Conservation (phyloP, 1,140 invertebrate genomes). For the Bacillus rossius region DNA sequence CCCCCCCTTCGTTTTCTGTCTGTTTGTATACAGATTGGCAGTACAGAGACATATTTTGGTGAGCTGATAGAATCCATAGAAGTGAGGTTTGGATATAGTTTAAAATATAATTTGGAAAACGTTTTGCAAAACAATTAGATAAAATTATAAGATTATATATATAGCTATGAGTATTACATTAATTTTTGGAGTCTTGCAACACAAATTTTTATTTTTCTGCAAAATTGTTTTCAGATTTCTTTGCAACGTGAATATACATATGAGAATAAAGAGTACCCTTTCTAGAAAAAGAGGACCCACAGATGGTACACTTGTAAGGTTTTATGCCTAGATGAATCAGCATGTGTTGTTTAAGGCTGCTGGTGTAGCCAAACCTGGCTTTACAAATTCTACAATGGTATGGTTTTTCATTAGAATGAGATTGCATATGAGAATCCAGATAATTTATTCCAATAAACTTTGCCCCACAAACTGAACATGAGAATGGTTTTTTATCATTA, state of each 20-base stretch:
- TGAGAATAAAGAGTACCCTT: neutral
- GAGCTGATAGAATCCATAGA: too few species aligned
- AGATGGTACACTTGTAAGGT: neutral
- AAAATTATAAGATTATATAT: too few species aligned
- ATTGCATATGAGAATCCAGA: neutral
- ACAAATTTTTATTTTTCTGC: too few species aligned
- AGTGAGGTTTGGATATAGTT: too few species aligned
- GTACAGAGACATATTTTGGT: too few species aligned
- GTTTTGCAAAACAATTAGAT: too few species aligned
- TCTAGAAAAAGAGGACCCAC: neutral
- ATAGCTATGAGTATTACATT: too few species aligned
- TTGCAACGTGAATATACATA: neutral
- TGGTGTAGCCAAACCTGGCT: neutral
- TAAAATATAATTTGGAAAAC: too few species aligned
- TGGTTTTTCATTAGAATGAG: neutral
- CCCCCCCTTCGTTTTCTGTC: too few species aligned
- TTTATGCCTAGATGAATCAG: slow-evolving; percentile 1
- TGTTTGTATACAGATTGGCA: too few species aligned
- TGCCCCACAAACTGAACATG: neutral
- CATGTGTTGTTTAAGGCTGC: slow-evolving; percentile 1
- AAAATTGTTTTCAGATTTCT: too few species aligned
- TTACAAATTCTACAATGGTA: slow-evolving; percentile 4
- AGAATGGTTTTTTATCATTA: slow-evolving; percentile 2
- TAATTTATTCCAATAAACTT: neutral
- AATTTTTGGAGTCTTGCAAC: too few species aligned